Evolutionary conservation across 2,113 vertebrate genomes (phyloP).

Genomic region (Zingel zingel): DNA sequence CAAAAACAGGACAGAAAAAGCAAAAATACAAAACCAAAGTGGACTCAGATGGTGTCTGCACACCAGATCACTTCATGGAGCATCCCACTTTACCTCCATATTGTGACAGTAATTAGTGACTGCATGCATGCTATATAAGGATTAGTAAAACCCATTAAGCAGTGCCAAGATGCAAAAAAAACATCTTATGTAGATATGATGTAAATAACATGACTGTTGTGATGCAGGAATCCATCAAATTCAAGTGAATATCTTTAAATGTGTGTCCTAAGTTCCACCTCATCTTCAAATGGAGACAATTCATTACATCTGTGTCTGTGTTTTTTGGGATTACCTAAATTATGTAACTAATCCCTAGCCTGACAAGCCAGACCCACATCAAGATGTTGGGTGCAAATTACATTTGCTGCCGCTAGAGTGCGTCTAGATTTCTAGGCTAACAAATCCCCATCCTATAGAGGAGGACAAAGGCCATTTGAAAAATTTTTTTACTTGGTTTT

Average conservation of each 20-base stretch:
- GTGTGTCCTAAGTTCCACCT: slow-evolving; percentile 13
- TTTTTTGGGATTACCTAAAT: slow-evolving; percentile 15
- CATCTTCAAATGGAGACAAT: slow-evolving; percentile 13
- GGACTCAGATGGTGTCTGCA: not conserved
- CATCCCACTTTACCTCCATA: not conserved
- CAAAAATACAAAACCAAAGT: not conserved
- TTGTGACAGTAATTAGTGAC: not conserved
- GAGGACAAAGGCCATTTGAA: slow-evolving; percentile 32
- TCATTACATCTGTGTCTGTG: slow-evolving; percentile 7
- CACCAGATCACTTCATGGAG: not conserved
- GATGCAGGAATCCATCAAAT: not conserved
- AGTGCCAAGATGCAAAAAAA: not conserved
- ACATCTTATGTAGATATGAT: too few species aligned
- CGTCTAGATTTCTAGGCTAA: not conserved
- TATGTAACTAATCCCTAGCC: slow-evolving; percentile 32
- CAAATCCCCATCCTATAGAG: slow-evolving; percentile 26
- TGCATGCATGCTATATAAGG: not conserved
- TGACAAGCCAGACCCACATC: too few species aligned
- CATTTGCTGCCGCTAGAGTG: too few species aligned
- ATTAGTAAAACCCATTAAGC: not conserved
- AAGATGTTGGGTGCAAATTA: too few species aligned
- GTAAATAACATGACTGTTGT: not conserved
- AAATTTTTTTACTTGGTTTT: not conserved
- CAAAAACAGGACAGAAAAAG: slow-evolving; percentile 3
- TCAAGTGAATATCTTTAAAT: slow-evolving; percentile 1